phyloP scores from a whole-genome alignment of 2,113 vertebrate species.

The Gorsachius goisagi region DNA sequence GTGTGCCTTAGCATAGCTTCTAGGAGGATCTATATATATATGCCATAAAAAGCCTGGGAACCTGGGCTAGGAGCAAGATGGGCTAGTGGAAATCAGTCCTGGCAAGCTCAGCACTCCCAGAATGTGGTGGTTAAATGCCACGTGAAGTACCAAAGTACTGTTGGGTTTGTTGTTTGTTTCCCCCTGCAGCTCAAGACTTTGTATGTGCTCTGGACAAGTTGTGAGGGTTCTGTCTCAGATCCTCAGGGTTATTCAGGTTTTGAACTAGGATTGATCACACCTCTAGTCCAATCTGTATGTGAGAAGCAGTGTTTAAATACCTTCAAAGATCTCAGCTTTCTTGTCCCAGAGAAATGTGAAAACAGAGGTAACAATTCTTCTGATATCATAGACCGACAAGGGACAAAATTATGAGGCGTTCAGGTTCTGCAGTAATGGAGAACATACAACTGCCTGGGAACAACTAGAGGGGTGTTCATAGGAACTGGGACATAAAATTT shows the following conservation, averaged over 20 bases:
- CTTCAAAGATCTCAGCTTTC: background rate
- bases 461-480: background rate
- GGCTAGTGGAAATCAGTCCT: background rate
- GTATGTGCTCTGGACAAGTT: background rate
- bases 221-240: background rate
- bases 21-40: background rate
- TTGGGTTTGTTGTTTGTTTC: background rate
- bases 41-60: background rate
- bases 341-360: background rate
- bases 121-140: background rate
- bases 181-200: background rate
- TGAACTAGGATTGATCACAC: background rate
- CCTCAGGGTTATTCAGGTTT: background rate
- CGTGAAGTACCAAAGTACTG: background rate
- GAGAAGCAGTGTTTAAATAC: background rate
- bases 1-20: too few species aligned
- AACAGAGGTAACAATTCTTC: background rate
- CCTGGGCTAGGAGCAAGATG: background rate
- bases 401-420: background rate
- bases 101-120: background rate
- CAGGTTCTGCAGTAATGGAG: background rate
- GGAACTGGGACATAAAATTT: background rate
- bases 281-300: background rate
- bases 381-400: background rate
- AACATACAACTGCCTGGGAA: background rate